phyloP scores from a whole-genome alignment of 2,113 vertebrate species.

The Trogon melanurus region DNA sequence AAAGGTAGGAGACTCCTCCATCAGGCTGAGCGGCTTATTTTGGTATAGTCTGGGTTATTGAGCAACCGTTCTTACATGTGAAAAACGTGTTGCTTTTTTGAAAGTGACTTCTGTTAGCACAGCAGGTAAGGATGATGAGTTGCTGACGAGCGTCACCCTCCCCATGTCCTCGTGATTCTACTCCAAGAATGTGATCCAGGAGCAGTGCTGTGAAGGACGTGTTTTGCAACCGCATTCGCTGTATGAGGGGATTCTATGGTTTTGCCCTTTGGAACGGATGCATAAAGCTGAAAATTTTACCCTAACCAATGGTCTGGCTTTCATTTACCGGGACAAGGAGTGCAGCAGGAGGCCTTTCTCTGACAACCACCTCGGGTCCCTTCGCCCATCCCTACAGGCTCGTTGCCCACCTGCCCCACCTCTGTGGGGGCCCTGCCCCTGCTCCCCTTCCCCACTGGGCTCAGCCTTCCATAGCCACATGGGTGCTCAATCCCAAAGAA shows the following conservation, averaged over 20 bases:
- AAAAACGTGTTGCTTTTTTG: background rate
- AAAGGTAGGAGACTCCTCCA: background rate
- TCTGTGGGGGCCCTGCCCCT: no score
- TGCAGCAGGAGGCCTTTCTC: rapidly evolving
- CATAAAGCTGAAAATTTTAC: conserved; percentile 54
- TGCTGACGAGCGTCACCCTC: background rate
- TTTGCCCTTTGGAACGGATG: background rate
- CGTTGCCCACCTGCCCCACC: no score
- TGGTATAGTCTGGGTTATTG: background rate
- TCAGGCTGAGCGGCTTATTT: background rate
- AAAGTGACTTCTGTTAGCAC: background rate
- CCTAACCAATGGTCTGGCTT: background rate
- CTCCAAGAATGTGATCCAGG: background rate
- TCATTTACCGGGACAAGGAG: background rate
- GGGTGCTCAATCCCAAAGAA: no score
- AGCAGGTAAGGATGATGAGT: background rate
- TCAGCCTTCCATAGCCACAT: no score
- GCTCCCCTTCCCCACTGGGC: no score
- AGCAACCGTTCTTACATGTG: background rate
- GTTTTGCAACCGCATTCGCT: background rate
- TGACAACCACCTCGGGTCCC: rapidly evolving
- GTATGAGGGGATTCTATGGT: background rate
- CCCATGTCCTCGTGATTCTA: background rate
- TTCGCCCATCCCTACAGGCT: rapidly evolving
- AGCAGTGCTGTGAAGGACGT: background rate